A percentile compares a stretch with the other conserved stretches of the same genome.
Evolutionary conservation across 1,140 invertebrate species (phyloP).

Genomic region (Thereuonema tuberculata): DNA sequence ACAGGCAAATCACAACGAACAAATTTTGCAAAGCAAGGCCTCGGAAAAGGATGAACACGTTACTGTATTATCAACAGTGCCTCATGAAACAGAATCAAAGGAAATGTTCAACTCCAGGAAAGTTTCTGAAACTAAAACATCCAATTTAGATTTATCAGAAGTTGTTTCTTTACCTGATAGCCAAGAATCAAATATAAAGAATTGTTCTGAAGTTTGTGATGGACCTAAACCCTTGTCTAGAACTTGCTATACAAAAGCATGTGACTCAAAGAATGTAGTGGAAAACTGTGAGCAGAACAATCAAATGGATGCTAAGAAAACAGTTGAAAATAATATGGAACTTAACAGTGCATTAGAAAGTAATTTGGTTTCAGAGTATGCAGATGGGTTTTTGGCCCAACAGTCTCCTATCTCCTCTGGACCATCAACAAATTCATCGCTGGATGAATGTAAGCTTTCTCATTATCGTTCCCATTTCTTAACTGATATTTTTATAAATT

Average conservation of each 20-base stretch:
- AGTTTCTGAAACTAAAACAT: not conserved
- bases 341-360: not conserved
- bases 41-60: not conserved
- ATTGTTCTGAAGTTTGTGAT: too few species aligned
- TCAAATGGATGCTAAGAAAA: not conserved
- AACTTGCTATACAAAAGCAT: not conserved
- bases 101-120: not conserved
- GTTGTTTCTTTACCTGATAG: too few species aligned
- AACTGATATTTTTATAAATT: too few species aligned
- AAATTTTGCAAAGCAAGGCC: too few species aligned
- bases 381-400: not conserved
- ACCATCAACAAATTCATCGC: not conserved
- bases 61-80: not conserved
- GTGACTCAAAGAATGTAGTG: not conserved
- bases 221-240: not conserved
- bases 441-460: constrained; percentile 3
- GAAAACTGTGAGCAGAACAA: not conserved
- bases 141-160: not conserved
- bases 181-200: too few species aligned
- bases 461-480: too few species aligned
- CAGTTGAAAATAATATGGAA: too few species aligned
- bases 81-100: not conserved
- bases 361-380: not conserved
- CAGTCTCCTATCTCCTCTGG: not conserved
- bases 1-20: not conserved